Conservation (phyloP, 1,140 invertebrate genomes). For the Latrodectus geometricus region DNA sequence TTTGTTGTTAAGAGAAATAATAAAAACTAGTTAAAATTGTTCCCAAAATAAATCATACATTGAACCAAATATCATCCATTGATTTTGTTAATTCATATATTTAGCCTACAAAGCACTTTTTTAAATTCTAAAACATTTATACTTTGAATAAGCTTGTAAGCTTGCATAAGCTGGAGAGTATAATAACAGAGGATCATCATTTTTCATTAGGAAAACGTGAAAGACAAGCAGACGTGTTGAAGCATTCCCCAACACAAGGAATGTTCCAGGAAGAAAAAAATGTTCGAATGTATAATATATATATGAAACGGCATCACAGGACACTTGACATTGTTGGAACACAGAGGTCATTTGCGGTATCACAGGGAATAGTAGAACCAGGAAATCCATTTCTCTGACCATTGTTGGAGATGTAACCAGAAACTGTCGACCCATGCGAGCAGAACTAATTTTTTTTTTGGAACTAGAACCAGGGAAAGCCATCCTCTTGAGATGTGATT, state of each 20-base stretch:
- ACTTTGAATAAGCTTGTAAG: background rate
- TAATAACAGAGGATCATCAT: background rate
- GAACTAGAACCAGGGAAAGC: background rate
- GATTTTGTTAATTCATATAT: too few relatives aligned
- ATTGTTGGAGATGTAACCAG: background rate
- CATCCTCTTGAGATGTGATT: background rate
- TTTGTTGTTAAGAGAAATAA: too few relatives aligned
- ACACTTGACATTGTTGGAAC: background rate
- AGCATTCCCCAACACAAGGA: background rate
- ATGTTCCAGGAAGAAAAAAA: background rate
- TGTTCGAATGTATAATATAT: background rate
- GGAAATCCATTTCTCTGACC: background rate
- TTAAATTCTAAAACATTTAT: background rate
- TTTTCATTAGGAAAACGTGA: background rate
- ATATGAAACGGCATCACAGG: background rate
- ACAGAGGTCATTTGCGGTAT: constrained; percentile 8
- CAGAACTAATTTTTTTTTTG: background rate
- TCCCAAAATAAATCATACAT: too few relatives aligned
- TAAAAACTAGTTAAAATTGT: too few relatives aligned
- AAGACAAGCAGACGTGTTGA: background rate
- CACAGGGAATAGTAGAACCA: constrained; percentile 12
- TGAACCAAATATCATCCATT: too few relatives aligned
- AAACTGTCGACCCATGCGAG: background rate
- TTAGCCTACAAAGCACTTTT: too few relatives aligned
- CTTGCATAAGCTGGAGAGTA: background rate